Percentiles rank a stretch among this genome's conserved stretches.
Evolutionary conservation across 2,113 vertebrate species (phyloP).

Genomic region (Holacanthus passer): DNA sequence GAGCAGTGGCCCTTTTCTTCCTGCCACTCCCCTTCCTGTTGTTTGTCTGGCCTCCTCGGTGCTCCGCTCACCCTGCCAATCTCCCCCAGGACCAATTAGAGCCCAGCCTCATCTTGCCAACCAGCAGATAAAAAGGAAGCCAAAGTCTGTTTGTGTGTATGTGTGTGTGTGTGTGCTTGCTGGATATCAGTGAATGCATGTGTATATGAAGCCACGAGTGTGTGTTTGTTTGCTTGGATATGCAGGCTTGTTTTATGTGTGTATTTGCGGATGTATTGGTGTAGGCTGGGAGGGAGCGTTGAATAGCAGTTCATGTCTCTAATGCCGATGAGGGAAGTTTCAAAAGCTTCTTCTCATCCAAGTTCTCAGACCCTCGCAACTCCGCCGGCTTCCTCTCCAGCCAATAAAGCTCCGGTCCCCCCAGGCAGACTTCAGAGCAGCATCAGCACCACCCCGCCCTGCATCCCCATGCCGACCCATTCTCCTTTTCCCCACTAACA

Average conservation of each 20-base stretch:
- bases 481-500: conserved; percentile 63
- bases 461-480: conserved; percentile 54
- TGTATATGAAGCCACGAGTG: conserved; percentile 11
- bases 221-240: conserved; percentile 52
- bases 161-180: conserved; percentile 26
- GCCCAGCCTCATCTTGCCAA: conserved; percentile 92
- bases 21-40: conserved; percentile 78
- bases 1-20: conserved; percentile 82
- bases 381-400: conserved; percentile 70
- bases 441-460: conserved; percentile 32
- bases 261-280: conserved; percentile 39
- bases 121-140: conserved; percentile 93
- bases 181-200: conserved; percentile 8
- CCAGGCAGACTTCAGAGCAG: conserved; percentile 76
- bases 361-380: conserved; percentile 85
- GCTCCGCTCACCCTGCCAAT: conserved; percentile 90
- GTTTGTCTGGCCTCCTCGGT: conserved; percentile 89
- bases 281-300: conserved; percentile 72
- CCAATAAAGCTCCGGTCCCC: conserved; percentile 77
- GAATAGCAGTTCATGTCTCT: conserved; percentile 89
- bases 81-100: conserved; percentile 98
- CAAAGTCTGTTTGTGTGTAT: conserved; percentile 63
- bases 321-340: conserved; percentile 88
- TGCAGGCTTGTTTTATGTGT: conserved; percentile 55
- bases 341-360: conserved; percentile 88